Evolutionary conservation across 1,140 invertebrate genomes (phyloP), one percentile per base, ranked within the genome.

Genomic region (Neomicropteryx cornuta): DNA sequence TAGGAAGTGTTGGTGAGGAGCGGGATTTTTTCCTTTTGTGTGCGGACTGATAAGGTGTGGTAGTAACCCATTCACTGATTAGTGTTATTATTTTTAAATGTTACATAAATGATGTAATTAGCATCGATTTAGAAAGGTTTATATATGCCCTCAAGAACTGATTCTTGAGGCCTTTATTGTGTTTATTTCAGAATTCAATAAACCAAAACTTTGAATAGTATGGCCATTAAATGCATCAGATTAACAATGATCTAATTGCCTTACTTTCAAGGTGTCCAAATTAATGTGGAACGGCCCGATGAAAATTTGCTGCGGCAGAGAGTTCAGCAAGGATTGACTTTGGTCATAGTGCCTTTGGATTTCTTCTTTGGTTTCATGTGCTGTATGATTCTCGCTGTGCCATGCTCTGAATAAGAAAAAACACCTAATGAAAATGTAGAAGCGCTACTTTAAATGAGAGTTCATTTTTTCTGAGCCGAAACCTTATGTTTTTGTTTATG

Each of bases 231-330:
- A 16, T 10, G 10, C 8, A 33, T 36, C 18, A 24, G n/a, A n/a
- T n/a, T n/a, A n/a, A n/a, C n/a, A n/a, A n/a, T n/a, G n/a, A n/a
- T n/a, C n/a, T n/a, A n/a, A n/a, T n/a, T n/a, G n/a, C n/a, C n/a
- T n/a, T 40, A 65, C 64, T 52, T 67, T 67, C 3, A 80, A 54
- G 6, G 64, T 64, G 16, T 72, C 70, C 0, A 79, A 68, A 41
- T 72, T 75, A 5, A 86, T 53, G 14, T 66, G 58, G 53, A 81
- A 87, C 0, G 81, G 75, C 1, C 82, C 83, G 33, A 87, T 83
- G 16, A 66, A 57, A 19, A 85, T 79, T 18, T 55, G 53, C 5
- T 65, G 51, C 0, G 77, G 77, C 6, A 81, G 36, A 0, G 64
- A 63, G 34, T 48, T 50, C 23, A 75, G 68, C 0, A 79, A 42